Evolutionary conservation across 2,113 vertebrate genomes (phyloP), one percentile per base, ranked within the genome.

Genomic region (Atractosteus spatula): DNA sequence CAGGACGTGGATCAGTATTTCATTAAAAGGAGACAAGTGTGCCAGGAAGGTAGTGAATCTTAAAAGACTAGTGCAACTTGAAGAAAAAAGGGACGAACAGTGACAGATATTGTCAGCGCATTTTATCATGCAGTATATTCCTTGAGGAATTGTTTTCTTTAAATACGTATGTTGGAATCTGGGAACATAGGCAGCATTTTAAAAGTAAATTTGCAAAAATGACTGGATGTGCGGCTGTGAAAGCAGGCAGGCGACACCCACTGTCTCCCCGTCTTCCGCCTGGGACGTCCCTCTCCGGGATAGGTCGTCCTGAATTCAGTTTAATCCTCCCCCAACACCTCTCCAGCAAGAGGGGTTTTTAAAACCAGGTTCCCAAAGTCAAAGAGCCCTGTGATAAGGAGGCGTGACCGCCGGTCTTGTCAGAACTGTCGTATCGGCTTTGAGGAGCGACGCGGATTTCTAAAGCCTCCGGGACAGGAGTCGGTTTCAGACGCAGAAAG

Each of bases 261-360:
- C 62, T 57, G 73, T 51, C 72, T 73, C 71, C 71, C 79, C 51
- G 55, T 74, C 64, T 82, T 67, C 56, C 55, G 75, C 68, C 17
- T 78, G 69, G 67, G 11, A 59, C n/a, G 7, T 29, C 29, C 7
- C 11, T 4, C 11, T 14, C 56, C 13, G 56, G 41, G 71, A 78
- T 70, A 76, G 76, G 54, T 66, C 59, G 57, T 80, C 80, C 77
- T 84, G 82, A 84, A 81, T 81, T 74, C 80, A 84, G 79, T 67
- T 65, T 78, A 55, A 55, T 68, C 66, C 51, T 1, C n/a, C 8
- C 8, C 44, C 8, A n/a, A 6, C 16, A 55, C 3, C 17, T 68
- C 44, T 55, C 11, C 11, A 3, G 56, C 56, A 59, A 59, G 56
- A 12, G 56, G 11, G 11, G 56, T 7, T 4, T 59, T 59, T 59